Evolutionary conservation across 2,888 invertebrate genomes (phyloP), one percentile per base, ranked within the genome.

Genomic region (Poecilobothrus nobilitatus): DNA sequence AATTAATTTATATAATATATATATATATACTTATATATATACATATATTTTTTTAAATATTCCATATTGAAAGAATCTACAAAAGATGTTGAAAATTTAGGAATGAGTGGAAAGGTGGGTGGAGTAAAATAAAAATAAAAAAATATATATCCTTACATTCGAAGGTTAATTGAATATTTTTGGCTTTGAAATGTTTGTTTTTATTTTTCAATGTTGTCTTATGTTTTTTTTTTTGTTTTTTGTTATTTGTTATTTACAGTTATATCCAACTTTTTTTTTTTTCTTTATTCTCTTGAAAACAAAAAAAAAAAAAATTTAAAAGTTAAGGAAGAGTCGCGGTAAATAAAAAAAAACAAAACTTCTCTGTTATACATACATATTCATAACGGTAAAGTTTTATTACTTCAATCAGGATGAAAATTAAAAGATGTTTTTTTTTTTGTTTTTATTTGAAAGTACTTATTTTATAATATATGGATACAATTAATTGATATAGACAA

Each of bases 111-210:
- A 37, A 37, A 10, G 12, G 37, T 7, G 37, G 7, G 7, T 41
- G 9, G 9, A 12, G 41, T 41, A 8, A 9, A 15, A 15, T 41
- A 41, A 41, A 41, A 15, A n/a, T n/a, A n/a, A n/a, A n/a, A n/a
- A 53, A 53, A 53, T 18, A 12, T 53, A 18, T 53, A 53, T 53
- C n/a, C n/a, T 53, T 53, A 15, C n/a, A 53, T 53, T 18, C 15
- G 53, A 53, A 53, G 53, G 53, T 53, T 53, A 53, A 53, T 53
- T 53, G 53, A 53, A 53, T 53, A 53, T 53, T 53, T 53, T 53
- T 53, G 53, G 53, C 53, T 53, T 53, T 53, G 53, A 53, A 53
- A 53, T 53, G 53, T 53, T 53, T 53, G 53, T 15, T 53, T 27
- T n/a, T n/a, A n/a, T n/a, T n/a, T 44, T 44, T 44, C 15, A 44